Percentiles rank a stretch among this genome's conserved stretches.
These are phyloP conservation scores for Lycocorax pyrrhopterus DNA, from an alignment of 2,113 vertebrate species.

Conservation along the genomic window DNA sequence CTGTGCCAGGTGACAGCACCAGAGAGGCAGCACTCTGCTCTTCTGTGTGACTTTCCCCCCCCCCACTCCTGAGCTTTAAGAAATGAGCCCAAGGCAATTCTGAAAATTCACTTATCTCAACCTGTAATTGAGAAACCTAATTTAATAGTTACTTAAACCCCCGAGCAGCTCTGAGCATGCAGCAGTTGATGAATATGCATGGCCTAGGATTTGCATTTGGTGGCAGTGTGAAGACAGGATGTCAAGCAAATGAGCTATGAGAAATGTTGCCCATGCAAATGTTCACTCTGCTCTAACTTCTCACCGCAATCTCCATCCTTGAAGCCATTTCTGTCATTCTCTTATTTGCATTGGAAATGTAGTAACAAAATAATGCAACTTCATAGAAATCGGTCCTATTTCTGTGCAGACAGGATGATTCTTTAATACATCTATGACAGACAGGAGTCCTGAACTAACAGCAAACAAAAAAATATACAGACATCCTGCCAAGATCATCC, in stretches of 20 bases:
- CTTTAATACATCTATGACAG: background rate
- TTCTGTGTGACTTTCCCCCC: fast-evolving
- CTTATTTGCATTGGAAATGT: slow-evolving; percentile 43
- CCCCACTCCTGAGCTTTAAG: background rate
- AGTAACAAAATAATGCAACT: background rate
- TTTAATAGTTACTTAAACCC: slow-evolving; percentile 5
- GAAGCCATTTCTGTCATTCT: background rate
- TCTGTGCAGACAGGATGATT: background rate
- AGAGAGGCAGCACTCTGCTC: background rate
- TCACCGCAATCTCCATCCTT: background rate
- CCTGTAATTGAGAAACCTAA: background rate
- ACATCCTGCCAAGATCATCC: background rate
- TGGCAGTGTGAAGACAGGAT: background rate
- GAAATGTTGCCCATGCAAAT: slow-evolving; percentile 43
- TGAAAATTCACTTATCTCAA: background rate
- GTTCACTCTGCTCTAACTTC: background rate
- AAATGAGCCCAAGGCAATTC: background rate
- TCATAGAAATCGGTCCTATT: background rate
- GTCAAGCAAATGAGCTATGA: slow-evolving; percentile 40
- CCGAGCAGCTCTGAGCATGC: background rate
- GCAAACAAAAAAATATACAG: fast-evolving
- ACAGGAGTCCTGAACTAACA: background rate
- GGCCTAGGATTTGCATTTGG: background rate
- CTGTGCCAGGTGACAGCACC: background rate
- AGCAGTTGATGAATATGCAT: slow-evolving; percentile 30